Evolutionary conservation across 2,113 vertebrate species (phyloP), one percentile per base, ranked within the genome.

Genomic region (Hemiprocne comata): DNA sequence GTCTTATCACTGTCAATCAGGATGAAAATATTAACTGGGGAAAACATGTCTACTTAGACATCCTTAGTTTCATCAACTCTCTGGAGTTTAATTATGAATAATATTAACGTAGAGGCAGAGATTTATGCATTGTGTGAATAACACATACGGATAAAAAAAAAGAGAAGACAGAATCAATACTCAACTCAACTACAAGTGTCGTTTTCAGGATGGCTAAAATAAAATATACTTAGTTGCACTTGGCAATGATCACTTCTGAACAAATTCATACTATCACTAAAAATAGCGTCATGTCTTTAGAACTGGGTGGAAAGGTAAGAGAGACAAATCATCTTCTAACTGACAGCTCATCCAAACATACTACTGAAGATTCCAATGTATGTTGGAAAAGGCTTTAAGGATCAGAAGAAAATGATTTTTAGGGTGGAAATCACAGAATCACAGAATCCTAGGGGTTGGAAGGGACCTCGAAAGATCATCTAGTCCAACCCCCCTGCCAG

Each of bases 21-120:
- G 33, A 91, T 87, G 78, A 81, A 89, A 91, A 79, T 69, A 93
- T 26, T 88, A 74, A 84, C 54, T 36, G 34, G 54, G 72, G 72
- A 81, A 93, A 84, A 7, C n/a, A 54, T 1, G 1, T 74, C 90
- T 90, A 60, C 77, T 91, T 82, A 89, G 86, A 90, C 65, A 69
- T 70, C 61, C 46, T 83, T 50, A 64, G 84, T 64, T 94, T 89
- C 82, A 61, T 72, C 72, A 93, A 24, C 69, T 90, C 91, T 90
- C 93, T 55, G 12, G 90, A 80, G 85, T 60, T 94, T 93, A 85
- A 87, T 95, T 96, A 89, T 78, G 91, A 96, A 92, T 85, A 90
- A 75, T 83, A 76, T 89, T 78, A 94, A 94, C 0, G 10, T 57
- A 88, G 71, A 67, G 91, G 42, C 85, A 94, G 85, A 85, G 85